Percentiles rank a stretch among this genome's conserved stretches.
phyloP scores from a whole-genome alignment of 2,888 invertebrate species.

The Melanchra persicariae region DNA sequence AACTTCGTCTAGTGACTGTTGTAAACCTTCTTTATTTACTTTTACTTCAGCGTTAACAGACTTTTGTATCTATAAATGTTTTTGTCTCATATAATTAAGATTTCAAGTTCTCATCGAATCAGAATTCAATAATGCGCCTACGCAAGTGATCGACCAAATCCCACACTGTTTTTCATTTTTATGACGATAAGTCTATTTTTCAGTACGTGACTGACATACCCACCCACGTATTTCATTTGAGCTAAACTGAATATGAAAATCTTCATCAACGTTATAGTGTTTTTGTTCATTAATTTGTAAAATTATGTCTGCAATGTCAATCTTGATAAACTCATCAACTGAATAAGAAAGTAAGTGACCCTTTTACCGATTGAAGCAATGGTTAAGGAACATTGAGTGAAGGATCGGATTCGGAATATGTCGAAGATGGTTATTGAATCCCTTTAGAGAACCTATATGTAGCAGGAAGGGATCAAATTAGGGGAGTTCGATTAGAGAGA shows the following conservation, averaged over 20 bases:
- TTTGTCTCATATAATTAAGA: slow-evolving; percentile 31
- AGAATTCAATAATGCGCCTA: slow-evolving; percentile 63
- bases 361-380: slow-evolving; percentile 43
- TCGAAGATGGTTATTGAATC: slow-evolving; percentile 10
- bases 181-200: slow-evolving; percentile 45
- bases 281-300: slow-evolving; percentile 52
- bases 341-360: slow-evolving; percentile 29
- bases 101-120: slow-evolving; percentile 38
- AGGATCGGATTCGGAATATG: slow-evolving; percentile 4
- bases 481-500: slow-evolving; percentile 36
- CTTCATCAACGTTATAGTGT: slow-evolving; percentile 50
- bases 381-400: slow-evolving; percentile 19
- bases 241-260: slow-evolving; percentile 27
- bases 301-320: slow-evolving; percentile 62
- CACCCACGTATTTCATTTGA: slow-evolving; percentile 5
- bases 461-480: slow-evolving; percentile 28
- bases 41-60: slow-evolving; percentile 11
- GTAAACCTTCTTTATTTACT: slow-evolving; percentile 29
- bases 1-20: slow-evolving; percentile 16
- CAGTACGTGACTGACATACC: slow-evolving; percentile 45
- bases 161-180: slow-evolving; percentile 66
- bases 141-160: slow-evolving; percentile 70
- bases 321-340: slow-evolving; percentile 57
- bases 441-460: slow-evolving; percentile 19
- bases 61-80: slow-evolving; percentile 21